These are phyloP conservation scores for Epinephelus awoara DNA, from an alignment of 2,797 vertebrate genomes.

Conservation along the genomic window DNA sequence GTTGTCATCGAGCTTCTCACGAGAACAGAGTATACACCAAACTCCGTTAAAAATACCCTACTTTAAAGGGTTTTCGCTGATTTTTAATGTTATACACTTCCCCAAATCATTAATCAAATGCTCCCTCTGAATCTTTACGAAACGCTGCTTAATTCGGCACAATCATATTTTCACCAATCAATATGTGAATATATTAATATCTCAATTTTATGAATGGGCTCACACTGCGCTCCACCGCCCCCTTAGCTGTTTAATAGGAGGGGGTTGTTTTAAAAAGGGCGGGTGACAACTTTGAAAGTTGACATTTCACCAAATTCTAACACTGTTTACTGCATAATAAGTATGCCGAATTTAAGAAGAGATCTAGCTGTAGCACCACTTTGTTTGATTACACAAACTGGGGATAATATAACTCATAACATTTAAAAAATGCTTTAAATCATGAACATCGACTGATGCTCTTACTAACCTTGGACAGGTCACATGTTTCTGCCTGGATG, in stretches of 20 bases:
- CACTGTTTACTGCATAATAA: neutral
- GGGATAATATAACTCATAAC: neutral
- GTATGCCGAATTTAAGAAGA: neutral
- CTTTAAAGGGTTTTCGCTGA: neutral
- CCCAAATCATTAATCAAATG: accelerated
- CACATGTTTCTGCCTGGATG: neutral
- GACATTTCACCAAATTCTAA: neutral
- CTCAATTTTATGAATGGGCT: conserved; percentile 13
- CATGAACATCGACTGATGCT: neutral
- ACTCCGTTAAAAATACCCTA: neutral
- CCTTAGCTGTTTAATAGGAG: neutral
- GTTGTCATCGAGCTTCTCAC: conserved; percentile 7
- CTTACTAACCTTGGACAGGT: neutral
- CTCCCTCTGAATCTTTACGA: accelerated
- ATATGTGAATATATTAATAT: neutral
- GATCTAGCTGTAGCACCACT: too few species aligned
- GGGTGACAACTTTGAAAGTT: neutral
- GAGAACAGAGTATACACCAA: neutral
- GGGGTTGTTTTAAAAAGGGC: conserved; percentile 10
- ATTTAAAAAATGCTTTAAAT: neutral
- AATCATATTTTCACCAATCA: neutral
- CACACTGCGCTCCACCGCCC: neutral
- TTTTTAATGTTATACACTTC: accelerated
- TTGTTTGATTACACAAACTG: neutral
- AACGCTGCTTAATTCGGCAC: neutral